phyloP scores from a whole-genome alignment of 1,140 invertebrate genomes.

The Polypedilum vanderplanki region DNA sequence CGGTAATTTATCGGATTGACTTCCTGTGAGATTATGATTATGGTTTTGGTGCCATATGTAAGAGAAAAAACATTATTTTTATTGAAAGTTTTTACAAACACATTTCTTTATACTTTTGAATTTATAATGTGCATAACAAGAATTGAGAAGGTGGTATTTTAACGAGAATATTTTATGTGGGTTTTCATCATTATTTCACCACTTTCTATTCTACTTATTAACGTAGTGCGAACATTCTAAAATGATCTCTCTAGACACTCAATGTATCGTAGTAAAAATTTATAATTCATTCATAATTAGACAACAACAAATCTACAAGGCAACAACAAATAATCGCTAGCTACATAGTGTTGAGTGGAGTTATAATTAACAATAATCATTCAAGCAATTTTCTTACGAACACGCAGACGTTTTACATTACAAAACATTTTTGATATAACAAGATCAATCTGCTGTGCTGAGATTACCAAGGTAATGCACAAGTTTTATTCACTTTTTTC shows the following conservation, averaged over 20 bases:
- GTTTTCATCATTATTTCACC: slow-evolving; percentile 5
- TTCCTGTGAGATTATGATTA: slow-evolving; percentile 9
- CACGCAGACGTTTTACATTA: neutral
- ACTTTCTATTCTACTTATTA: neutral
- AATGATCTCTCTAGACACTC: neutral
- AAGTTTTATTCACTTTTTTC: neutral
- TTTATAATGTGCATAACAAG: neutral
- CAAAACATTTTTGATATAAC: neutral
- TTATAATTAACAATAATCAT: slow-evolving; percentile 14
- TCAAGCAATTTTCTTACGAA: slow-evolving; percentile 5
- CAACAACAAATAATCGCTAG: no score
- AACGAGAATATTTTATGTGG: neutral
- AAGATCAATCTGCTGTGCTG: neutral
- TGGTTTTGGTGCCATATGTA: neutral
- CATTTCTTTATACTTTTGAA: neutral
- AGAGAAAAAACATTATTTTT: neutral
- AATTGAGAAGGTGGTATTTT: neutral
- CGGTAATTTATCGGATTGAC: neutral
- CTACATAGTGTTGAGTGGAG: neutral
- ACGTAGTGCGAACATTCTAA: neutral
- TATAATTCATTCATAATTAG: slow-evolving; percentile 13
- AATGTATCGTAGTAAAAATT: slow-evolving; percentile 3
- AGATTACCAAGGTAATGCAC: neutral
- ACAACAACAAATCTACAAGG: neutral
- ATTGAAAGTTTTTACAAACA: neutral